Base-by-base conservation (phyloP, 1,140 invertebrate species). In the Calosoma granatense region DNA sequence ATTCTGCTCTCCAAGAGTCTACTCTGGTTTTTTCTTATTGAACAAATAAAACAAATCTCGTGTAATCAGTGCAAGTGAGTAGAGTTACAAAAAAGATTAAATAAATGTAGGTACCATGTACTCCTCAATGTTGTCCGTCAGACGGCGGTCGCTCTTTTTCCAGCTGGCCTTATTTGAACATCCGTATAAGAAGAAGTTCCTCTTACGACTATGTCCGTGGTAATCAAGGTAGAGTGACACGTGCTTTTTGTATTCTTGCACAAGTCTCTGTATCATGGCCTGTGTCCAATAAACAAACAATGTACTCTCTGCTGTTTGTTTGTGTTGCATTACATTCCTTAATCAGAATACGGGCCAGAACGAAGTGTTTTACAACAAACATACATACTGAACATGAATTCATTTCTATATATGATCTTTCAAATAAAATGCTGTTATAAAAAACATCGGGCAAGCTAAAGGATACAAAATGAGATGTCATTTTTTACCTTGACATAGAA, bases 141-240 rank as follows among this genome's bases (percentile, higher is more conserved):
- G 73, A 39, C 74, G 68, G 52, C 74, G 70, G 66, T 84, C 81
- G 55, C 67, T 74, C 56, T 74, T 73, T 67, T 76, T 78, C 81
- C 82, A 85, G 58, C 80, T 82, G 65, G 80, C 76, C 20, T 77
- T 76, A 60, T 74, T 82, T 61, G 86, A 87, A 71, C 91, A 94
- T 22, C 91, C 91, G 70, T 91, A 93, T 59, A 93, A 76, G 76
- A 94, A 94, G 47, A 91, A 86, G 67, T 94, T 94, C 75, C 92
- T 90, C 68, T 85, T 80, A 26, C 89, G 76, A 19, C 91, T 94
- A 71, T 94, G 92, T 1, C 91, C 92, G 72, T 94, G 92, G 65
- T 88, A 88, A 75, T 94, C 91, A 71, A 89, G 89, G 70, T 84
- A 92, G n/a, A 91, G 79, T 64, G 83, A 75, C 2, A 84, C 83